phyloP scores from a whole-genome alignment of 1,140 invertebrate genomes.

The Lordiphosa collinella region DNA sequence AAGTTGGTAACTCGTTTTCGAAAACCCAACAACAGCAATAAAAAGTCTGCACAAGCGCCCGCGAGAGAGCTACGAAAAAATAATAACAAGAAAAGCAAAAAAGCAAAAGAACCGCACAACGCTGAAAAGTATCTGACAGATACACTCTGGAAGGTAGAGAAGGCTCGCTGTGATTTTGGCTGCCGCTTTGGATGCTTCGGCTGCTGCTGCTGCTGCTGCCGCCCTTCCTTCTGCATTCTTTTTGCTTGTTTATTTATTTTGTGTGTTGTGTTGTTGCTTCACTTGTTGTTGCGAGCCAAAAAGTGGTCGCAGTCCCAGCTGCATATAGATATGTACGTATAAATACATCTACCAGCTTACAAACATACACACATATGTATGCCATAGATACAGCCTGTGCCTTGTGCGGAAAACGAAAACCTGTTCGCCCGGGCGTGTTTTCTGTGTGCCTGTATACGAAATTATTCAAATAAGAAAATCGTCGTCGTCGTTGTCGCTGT shows the following conservation, averaged over 20 bases:
- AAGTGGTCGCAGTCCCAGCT: conserved; percentile 32
- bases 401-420: conserved; percentile 59
- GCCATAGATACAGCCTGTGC: conserved; percentile 54
- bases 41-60: conserved; percentile 55
- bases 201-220: conserved; percentile 27
- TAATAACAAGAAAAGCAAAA: conserved; percentile 35
- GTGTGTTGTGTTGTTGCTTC: conserved; percentile 54
- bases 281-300: conserved; percentile 52
- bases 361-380: conserved; percentile 23
- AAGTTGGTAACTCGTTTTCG: conserved; percentile 71
- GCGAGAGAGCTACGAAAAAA: conserved; percentile 40
- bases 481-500: conserved; percentile 30
- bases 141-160: conserved; percentile 18
- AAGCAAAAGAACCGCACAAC: conserved; percentile 29
- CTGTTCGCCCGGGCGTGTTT: conserved; percentile 54
- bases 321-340: conserved; percentile 27
- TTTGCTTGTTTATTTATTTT: conserved; percentile 62
- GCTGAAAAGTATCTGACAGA: conserved; percentile 48
- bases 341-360: conserved; percentile 2
- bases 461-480: conserved; percentile 76
- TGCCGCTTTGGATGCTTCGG: conserved; percentile 22
- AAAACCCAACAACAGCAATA: conserved; percentile 37
- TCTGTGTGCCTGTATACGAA: conserved; percentile 51
- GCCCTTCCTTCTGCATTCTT: conserved; percentile 69
- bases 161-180: conserved; percentile 44